Evolutionary conservation across 1,140 invertebrate genomes (phyloP), one percentile per base, ranked within the genome.

Genomic region (Macrobrachium rosenbergii): DNA sequence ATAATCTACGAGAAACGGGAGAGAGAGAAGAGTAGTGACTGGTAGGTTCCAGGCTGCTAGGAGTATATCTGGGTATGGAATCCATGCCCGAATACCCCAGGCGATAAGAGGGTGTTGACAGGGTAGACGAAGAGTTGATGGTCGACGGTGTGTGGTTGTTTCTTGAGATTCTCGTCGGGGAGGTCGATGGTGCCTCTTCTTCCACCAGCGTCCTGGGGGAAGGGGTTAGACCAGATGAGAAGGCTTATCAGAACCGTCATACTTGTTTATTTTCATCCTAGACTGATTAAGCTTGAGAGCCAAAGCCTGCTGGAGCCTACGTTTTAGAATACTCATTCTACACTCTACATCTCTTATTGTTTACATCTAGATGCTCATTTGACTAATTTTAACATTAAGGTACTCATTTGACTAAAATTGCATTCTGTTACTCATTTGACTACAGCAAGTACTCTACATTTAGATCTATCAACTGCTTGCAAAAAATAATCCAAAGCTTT

Each of bases 181-280:
- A 21, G n/a, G 60, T 77, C 60, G 59, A 45, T 43, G 67, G 73
- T 11, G 60, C 37, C 37, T 84, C 60, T 16, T 64, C 82, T 67
- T 84, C 82, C 73, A 84, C 75, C n/a, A 84, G 43, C 28, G 82
- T 84, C 82, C 82, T 84, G 43, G 23, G 45, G 69, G 64, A 19
- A 3, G 21, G 69, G 23, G 5, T 12, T 2, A 72, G 23, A 14
- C 6, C 37, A 43, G 16, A 10, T 72, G 28, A 72, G 23, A 16
- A n/a, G 16, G 43, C 14, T 37, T 21, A 75, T 21, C 16, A 58
- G 28, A 76, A 0, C 17, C 5, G 52, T 37, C 6, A 76, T 14
- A 11, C 45, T 75, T 43, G 16, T 17, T 21, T 43, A 28, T 19
- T n/a, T 58, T 76, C 14, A 76, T 76, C 21, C 45, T 63, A 67